Evolutionary conservation across 92 coral and sea anemone genomes (phyloP), one percentile per base, ranked within the genome.

Genomic region (Phymanthus crucifer): DNA sequence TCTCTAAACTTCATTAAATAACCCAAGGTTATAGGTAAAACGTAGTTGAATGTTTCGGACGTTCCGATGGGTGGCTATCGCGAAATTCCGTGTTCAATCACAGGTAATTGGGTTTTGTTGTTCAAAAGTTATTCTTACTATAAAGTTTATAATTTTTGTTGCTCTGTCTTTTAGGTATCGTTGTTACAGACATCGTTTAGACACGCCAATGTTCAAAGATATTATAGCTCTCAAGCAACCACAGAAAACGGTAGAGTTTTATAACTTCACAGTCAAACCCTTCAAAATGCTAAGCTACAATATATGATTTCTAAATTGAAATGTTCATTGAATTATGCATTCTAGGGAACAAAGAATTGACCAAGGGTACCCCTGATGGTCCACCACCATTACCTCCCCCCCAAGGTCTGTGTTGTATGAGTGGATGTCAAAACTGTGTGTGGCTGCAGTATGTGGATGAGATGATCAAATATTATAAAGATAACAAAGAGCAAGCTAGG

Each of bases 391-490:
- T 72, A 10, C 97, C 97, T 21, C 97, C 97, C 9, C 92, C 94
- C 17, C 92, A 87, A 52, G 96, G 89, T 14, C 82, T 95, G 65
- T 95, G 99, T 61, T 95, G 99, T 45, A 95, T 93, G 97, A 95
- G 98, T 80, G 99, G 99, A 11, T 95, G 99, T 85, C 95, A 93
- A 32, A 93, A 95, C 74, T 95, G 99, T 87, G 98, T 95, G 29
- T 91, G 97, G 99, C 79, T 95, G 61, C 86, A 91, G 47, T 86
- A 95, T 80, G 96, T 90, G 3, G 93, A 95, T 54, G 98, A 93
- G 16, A 77, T 95, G 32, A 58, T 86, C 54, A 86, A 82, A 31
- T 84, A 88, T 70, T 95, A 90, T 24, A 75, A 84, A 40, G 94
- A 90, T 23, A 87, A 88, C 70, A 77, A 85, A 35, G 78, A 84